A percentile compares a stretch with the other conserved stretches of the same genome.
These are phyloP conservation scores for Desoria tigrina DNA, from an alignment of 2,888 invertebrate species.

Conservation along the genomic window DNA sequence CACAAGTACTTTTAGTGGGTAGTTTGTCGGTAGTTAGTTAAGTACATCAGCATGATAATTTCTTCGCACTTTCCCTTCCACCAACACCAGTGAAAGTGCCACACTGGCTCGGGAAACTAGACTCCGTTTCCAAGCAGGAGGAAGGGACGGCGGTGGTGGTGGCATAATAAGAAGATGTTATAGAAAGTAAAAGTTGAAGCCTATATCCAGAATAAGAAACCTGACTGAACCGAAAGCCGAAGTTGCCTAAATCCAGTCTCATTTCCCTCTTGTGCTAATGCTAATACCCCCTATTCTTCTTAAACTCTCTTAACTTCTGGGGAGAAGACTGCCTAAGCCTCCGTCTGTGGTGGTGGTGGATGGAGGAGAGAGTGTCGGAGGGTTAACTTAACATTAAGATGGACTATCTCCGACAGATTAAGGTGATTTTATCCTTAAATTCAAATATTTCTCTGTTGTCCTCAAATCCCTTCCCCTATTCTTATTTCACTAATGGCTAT, in stretches of 20 bases:
- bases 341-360: too few species aligned
- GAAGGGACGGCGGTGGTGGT: background rate
- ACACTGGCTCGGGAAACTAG: background rate
- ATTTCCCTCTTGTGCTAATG: too few species aligned
- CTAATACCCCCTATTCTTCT: too few species aligned
- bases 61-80: conserved; percentile 8
- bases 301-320: too few species aligned
- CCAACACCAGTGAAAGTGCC: background rate
- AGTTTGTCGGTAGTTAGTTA: conserved; percentile 4
- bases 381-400: conserved; percentile 11
- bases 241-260: too few species aligned
- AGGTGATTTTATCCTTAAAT: conserved; percentile 6
- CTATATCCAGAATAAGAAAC: too few species aligned
- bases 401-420: conserved; percentile 7
- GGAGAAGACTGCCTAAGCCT: too few species aligned
- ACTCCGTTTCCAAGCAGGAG: background rate
- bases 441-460: background rate
- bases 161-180: too few species aligned
- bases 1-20: conserved; percentile 11
- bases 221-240: too few species aligned
- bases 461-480: too few species aligned
- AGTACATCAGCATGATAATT: conserved; percentile 9
- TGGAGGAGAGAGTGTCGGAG: background rate
- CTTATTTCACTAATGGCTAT: too few species aligned
- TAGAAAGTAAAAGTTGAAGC: too few species aligned